Evolutionary conservation across 2,888 invertebrate species (phyloP).

Genomic region (Cheilosia scutellata): DNA sequence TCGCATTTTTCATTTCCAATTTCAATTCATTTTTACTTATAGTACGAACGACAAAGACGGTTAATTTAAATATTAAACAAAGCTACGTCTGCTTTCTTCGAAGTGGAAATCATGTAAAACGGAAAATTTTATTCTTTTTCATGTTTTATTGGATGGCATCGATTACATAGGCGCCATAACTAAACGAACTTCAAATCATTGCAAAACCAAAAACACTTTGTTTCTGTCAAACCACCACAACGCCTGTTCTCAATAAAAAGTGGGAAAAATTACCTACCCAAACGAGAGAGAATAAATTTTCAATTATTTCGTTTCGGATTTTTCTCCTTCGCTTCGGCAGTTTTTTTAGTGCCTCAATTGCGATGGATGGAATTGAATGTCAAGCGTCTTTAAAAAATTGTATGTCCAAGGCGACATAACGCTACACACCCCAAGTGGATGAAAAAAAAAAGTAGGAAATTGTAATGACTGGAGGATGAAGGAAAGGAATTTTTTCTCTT

Average conservation of each 20-base stretch:
- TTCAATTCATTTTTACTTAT: slow-evolving; percentile 44
- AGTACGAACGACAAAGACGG: slow-evolving; percentile 30
- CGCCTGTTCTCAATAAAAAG: background rate
- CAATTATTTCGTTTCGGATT: slow-evolving; percentile 65
- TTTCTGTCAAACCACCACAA: slow-evolving; percentile 24
- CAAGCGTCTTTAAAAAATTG: slow-evolving; percentile 54
- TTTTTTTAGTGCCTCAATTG: slow-evolving; percentile 33
- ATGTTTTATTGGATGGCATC: slow-evolving; percentile 51
- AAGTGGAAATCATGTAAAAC: slow-evolving; percentile 1
- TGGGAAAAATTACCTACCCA: background rate
- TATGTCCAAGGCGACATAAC: slow-evolving; percentile 56
- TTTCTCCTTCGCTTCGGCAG: slow-evolving; percentile 10
- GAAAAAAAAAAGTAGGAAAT: background rate
- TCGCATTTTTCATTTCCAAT: slow-evolving; percentile 31
- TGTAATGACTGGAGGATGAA: slow-evolving; percentile 3
- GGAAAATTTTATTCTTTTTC: slow-evolving; percentile 20
- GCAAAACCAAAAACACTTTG: slow-evolving; percentile 64
- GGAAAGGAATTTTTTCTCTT: background rate
- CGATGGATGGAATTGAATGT: slow-evolving; percentile 68
- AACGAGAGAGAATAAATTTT: slow-evolving; percentile 56
- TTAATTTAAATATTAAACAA: slow-evolving; percentile 63
- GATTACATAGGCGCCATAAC: slow-evolving; percentile 51
- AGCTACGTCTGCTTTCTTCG: no score
- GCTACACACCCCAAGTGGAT: slow-evolving; percentile 19
- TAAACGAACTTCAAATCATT: slow-evolving; percentile 54